These are phyloP conservation scores for Amphilophus citrinellus DNA, from an alignment of 2,113 vertebrate species.

Conservation along the genomic window DNA sequence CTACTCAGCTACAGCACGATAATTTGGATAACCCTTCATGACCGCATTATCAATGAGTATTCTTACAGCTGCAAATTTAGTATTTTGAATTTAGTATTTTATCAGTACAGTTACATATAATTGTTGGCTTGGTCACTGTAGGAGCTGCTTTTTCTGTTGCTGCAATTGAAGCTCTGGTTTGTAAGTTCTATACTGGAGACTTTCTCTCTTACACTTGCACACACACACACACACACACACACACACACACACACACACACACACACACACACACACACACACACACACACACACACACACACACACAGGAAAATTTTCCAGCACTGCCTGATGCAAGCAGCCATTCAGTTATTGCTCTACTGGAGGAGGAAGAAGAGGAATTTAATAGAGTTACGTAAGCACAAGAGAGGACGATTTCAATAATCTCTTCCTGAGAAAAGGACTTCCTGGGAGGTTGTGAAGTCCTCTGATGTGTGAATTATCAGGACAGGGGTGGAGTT, in stretches of 20 bases:
- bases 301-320: slow-evolving; percentile 11
- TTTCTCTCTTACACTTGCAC: neutral
- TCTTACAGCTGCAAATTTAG: too few species aligned
- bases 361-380: slow-evolving; percentile 37
- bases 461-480: slow-evolving; percentile 33
- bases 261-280: too few species aligned
- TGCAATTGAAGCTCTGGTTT: neutral
- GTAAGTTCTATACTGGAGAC: neutral
- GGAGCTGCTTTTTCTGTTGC: neutral
- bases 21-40: neutral
- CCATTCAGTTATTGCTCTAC: slow-evolving; percentile 31
- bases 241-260: too few species aligned
- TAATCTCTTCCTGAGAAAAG: slow-evolving; percentile 41
- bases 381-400: slow-evolving; percentile 45
- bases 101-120: neutral
- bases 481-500: slow-evolving; percentile 9
- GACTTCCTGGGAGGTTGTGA: slow-evolving; percentile 44
- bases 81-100: neutral
- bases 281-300: neutral
- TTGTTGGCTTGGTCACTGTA: neutral
- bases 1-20: neutral
- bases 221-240: too few species aligned
- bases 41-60: too few species aligned
- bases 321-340: slow-evolving; percentile 26
- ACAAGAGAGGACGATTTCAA: slow-evolving; percentile 38